Percentiles rank a stretch among this genome's conserved stretches.
Evolutionary conservation across 2,797 vertebrate genomes (phyloP).

Genomic region (Benthosema pterotum): DNA sequence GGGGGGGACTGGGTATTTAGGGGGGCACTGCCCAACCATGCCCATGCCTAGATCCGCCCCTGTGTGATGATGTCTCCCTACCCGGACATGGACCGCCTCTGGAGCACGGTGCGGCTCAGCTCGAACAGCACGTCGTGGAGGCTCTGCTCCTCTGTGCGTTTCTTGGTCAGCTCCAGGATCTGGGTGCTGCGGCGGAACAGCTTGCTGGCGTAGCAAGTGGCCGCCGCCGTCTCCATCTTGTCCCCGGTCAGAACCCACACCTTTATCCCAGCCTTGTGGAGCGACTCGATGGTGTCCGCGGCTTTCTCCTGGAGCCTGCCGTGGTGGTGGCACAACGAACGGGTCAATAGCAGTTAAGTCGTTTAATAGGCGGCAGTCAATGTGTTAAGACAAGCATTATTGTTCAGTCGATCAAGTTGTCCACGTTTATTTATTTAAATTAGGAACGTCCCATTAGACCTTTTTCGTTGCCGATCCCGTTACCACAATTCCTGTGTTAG

Average conservation of each 20-base stretch:
- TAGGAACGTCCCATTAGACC: no score
- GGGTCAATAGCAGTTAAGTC: constrained; percentile 52
- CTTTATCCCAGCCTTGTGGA: constrained; percentile 98
- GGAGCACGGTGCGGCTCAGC: constrained; percentile 91
- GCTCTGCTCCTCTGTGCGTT: constrained; percentile 93
- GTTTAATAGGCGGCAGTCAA: constrained; percentile 28
- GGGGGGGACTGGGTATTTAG: no score
- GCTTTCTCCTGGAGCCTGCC: constrained; percentile 96
- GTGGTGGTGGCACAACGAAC: constrained; percentile 38
- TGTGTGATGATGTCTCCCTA: constrained; percentile 70
- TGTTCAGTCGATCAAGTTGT: constrained; percentile 55
- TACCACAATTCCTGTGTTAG: no score
- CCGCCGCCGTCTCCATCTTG: constrained; percentile 98
- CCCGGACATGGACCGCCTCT: constrained; percentile 88
- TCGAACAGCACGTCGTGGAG: constrained; percentile 95
- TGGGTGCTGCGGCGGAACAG: constrained; percentile 93
- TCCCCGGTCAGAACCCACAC: constrained; percentile 98
- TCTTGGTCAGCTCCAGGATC: constrained; percentile 96
- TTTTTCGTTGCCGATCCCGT: no score
- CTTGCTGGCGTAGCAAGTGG: constrained; percentile 97
- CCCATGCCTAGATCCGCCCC: no score
- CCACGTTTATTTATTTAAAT: not conserved
- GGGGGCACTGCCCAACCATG: no score
- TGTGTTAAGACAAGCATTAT: constrained; percentile 55
- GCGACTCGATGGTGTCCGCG: constrained; percentile 94